Conservation (phyloP, 37 sponge, comb jelly and placozoan species). For the Geodia barretti region DNA sequence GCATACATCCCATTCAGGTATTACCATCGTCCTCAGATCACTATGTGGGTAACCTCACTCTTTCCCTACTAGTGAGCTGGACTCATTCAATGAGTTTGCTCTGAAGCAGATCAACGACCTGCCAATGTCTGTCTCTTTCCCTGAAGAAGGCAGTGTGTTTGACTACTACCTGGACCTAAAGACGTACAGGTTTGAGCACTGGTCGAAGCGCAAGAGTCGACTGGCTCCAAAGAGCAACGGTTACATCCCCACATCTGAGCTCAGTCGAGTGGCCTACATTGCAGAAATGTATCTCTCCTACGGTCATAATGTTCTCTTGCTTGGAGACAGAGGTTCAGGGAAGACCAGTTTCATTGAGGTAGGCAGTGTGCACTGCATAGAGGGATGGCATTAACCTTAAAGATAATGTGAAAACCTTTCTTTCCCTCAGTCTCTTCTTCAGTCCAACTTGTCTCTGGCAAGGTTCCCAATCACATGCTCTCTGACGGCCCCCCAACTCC, state of each 20-base stretch:
- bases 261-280: conserved; percentile 45
- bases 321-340: conserved; percentile 66
- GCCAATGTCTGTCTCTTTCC: conserved; percentile 34
- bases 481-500: conserved; percentile 23
- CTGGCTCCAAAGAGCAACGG: background rate
- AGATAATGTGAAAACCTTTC: too few relatives aligned
- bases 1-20: conserved; percentile 50
- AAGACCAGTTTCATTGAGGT: conserved; percentile 65
- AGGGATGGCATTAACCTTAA: too few relatives aligned
- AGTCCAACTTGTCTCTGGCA: conserved; percentile 8
- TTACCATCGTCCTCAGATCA: background rate
- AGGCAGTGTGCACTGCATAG: background rate
- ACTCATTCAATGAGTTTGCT: conserved; percentile 52
- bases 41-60: background rate
- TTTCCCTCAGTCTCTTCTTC: conserved; percentile 2
- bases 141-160: conserved; percentile 59
- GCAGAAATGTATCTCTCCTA: conserved; percentile 56
- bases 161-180: conserved; percentile 72
- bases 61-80: conserved; percentile 21
- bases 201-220: conserved; percentile 37
- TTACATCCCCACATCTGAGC: conserved; percentile 62
- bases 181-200: conserved; percentile 50
- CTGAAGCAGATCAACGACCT: conserved; percentile 47
- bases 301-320: conserved; percentile 58
- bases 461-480: conserved; percentile 18